Conservation (phyloP, 2,797 vertebrate species). For the Pampus argenteus region DNA sequence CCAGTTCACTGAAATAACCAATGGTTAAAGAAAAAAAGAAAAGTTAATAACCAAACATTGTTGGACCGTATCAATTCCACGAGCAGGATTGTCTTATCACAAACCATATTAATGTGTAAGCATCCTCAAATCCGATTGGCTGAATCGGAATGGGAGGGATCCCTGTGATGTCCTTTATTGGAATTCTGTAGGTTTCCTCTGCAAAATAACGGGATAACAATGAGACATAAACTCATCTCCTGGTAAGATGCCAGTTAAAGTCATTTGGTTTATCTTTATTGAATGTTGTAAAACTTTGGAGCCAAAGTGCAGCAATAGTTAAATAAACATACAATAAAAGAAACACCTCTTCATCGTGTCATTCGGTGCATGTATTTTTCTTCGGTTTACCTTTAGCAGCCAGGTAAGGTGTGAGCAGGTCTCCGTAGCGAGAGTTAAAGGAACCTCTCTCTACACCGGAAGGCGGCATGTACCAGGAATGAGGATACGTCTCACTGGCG, state of each 20-base stretch:
- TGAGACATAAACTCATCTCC: not conserved
- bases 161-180: constrained; percentile 74
- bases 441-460: constrained; percentile 90
- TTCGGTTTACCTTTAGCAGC: constrained; percentile 86
- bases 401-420: constrained; percentile 89
- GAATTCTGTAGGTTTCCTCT: constrained; percentile 88
- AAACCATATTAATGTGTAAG: constrained; percentile 88
- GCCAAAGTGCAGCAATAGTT: constrained; percentile 15
- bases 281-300: not conserved
- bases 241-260: not conserved
- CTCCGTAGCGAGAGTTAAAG: constrained; percentile 84
- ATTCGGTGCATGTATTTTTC: not conserved
- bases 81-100: constrained; percentile 42
- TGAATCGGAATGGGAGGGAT: constrained; percentile 90
- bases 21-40: not conserved
- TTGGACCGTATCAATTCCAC: not conserved
- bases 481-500: constrained; percentile 86
- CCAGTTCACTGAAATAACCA: constrained; percentile 80
- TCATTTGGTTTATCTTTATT: constrained; percentile 15
- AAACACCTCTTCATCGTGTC: not conserved
- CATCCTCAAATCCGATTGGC: constrained; percentile 92
- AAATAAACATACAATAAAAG: constrained; percentile 5
- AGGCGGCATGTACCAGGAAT: constrained; percentile 92
- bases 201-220: constrained; percentile 47
- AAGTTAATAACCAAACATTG: not conserved